Base-by-base conservation (phyloP, 2,888 invertebrate species). In the Drosophila macrospina region DNA sequence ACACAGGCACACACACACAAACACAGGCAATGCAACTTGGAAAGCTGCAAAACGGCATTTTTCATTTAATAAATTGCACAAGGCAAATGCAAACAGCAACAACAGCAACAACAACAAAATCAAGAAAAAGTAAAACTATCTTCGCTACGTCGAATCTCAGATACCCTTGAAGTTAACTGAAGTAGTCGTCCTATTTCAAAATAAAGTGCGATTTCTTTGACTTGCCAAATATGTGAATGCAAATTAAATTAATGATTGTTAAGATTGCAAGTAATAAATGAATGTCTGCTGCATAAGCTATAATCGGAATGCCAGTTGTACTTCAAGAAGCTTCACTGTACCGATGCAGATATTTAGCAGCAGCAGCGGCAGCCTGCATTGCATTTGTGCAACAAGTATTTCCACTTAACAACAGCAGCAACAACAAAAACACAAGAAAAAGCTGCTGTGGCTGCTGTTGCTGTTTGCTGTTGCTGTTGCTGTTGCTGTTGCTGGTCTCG, bases 331-430 rank as follows among this genome's bases (percentile, higher is more conserved):
- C 52, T 54, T 54, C 39, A 85, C 86, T 85, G 89, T 87, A 75
- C 72, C 69, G 63, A 42, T 80, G 67, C 78, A 81, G 70, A 68
- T 82, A 67, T 57, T 28, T 28, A 20, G 74, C 65, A 47, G 57
- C 66, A 63, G 51, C 77, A 60, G 16, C 60, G 42, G 36, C 69
- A 47, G 41, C 61, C 74, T 89, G 86, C 85, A 89, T 87, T 83
- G 89, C 89, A 89, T 85, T 88, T 89, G 86, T 80, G 87, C 89
- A 88, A 89, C 89, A 88, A 88, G 89, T 86, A 89, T 89, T 89
- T 86, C 89, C 90, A 88, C 90, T 86, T 89, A 89, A 88, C 86
- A 81, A 63, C 78, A 71, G 54, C 81, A 80, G 62, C 67, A 67
- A 45, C 67, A 67, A 42, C 61, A 60, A 26, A 56, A 67, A 41